These are phyloP conservation scores for Zaprionus gabonicus DNA, from an alignment of 1,140 invertebrate genomes.

Conservation along the genomic window DNA sequence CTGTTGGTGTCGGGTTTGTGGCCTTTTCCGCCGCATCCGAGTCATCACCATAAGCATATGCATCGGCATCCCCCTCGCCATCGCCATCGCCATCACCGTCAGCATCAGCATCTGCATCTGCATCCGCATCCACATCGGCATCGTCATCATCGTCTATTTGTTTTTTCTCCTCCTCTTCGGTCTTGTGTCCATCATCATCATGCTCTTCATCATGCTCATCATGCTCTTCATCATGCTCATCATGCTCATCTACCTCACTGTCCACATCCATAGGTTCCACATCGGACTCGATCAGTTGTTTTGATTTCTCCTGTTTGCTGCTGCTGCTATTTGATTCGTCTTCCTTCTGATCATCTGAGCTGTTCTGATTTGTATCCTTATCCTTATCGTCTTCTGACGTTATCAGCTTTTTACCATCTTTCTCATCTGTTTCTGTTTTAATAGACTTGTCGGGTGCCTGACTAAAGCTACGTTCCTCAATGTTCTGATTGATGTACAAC, in stretches of 20 bases:
- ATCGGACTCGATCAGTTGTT: slow-evolving; percentile 6
- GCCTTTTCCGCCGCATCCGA: slow-evolving; percentile 17
- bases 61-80: slow-evolving; percentile 29
- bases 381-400: not conserved
- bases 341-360: not conserved
- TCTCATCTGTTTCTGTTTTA: slow-evolving; percentile 14
- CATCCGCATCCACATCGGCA: slow-evolving; percentile 2
- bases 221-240: slow-evolving; percentile 11
- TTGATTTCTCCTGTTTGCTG: not conserved
- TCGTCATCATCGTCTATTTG: slow-evolving; percentile 12
- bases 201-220: slow-evolving; percentile 16
- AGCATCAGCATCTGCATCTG: slow-evolving; percentile 4
- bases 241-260: slow-evolving; percentile 10
- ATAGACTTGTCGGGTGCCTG: slow-evolving; percentile 24
- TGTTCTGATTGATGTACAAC: slow-evolving; percentile 84
- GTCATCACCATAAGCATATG: slow-evolving; percentile 26
- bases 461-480: slow-evolving; percentile 45
- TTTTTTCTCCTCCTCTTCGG: slow-evolving; percentile 16
- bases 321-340: not conserved
- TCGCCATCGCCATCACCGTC: slow-evolving; percentile 1
- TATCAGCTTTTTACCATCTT: not conserved
- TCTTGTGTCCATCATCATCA: slow-evolving; percentile 31
- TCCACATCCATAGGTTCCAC: slow-evolving; percentile 51
- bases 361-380: not conserved
- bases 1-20: not conserved